Percentiles rank a stretch among this genome's conserved stretches.
Evolutionary conservation across 2,888 invertebrate species (phyloP).

Genomic region (Drosophila limbata): DNA sequence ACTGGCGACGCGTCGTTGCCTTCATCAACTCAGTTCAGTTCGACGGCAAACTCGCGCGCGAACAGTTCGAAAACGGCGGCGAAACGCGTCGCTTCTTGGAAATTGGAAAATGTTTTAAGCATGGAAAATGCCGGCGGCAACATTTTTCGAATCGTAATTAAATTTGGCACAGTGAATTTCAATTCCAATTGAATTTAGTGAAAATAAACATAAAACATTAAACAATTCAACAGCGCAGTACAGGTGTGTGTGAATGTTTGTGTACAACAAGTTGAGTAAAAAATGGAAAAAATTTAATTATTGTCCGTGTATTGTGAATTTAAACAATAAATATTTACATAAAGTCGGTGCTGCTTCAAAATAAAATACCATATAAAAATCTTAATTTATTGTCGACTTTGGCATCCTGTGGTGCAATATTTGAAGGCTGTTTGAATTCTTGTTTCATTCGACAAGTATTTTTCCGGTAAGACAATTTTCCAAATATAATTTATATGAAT

Average conservation of each 20-base stretch:
- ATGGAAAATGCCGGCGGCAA: slow-evolving; percentile 72
- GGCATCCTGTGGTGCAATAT: slow-evolving; percentile 8
- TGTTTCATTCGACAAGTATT: background rate
- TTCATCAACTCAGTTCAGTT: slow-evolving; percentile 46
- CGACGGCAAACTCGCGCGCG: slow-evolving; percentile 77
- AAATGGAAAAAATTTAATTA: slow-evolving; percentile 31
- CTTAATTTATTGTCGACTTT: slow-evolving; percentile 34
- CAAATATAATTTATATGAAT: background rate
- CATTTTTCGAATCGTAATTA: slow-evolving; percentile 49
- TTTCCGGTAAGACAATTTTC: slow-evolving; percentile 8
- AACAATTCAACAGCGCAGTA: slow-evolving; percentile 37
- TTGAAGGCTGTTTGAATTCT: background rate
- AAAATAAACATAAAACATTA: slow-evolving; percentile 45
- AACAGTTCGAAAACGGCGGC: slow-evolving; percentile 67
- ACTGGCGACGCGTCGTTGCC: slow-evolving; percentile 20
- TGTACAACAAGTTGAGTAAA: background rate
- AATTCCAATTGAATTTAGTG: slow-evolving; percentile 44
- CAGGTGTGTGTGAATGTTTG: slow-evolving; percentile 22
- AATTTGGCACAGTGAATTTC: slow-evolving; percentile 42
- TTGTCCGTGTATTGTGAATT: slow-evolving; percentile 19
- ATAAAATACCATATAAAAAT: slow-evolving; percentile 34
- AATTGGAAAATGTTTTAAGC: slow-evolving; percentile 47
- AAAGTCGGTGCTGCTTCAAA: slow-evolving; percentile 15
- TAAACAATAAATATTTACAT: slow-evolving; percentile 52
- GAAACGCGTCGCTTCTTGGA: slow-evolving; percentile 28